Conservation (phyloP, 2,888 invertebrate genomes). For the Sphecodes monilicornis region DNA sequence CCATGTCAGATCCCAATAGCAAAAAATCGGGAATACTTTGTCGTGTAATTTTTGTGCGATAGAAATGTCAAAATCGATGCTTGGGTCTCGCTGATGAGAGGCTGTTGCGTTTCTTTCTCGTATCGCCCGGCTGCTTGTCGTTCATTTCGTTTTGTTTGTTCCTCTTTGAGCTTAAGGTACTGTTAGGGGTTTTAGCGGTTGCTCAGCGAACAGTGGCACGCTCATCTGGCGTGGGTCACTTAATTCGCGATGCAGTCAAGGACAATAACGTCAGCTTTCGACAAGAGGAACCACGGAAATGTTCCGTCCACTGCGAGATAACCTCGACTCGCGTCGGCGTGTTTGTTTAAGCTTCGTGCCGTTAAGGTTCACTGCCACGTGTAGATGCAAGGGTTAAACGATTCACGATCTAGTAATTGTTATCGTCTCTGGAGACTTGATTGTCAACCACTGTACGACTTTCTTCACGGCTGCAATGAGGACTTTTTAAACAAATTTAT, state of each 20-base stretch:
- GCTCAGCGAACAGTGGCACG: slow-evolving; percentile 36
- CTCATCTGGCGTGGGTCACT: slow-evolving; percentile 42
- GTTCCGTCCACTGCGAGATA: slow-evolving; percentile 69
- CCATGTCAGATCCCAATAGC: no score
- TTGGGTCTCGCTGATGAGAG: background rate
- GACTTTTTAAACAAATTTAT: no score
- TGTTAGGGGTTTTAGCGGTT: slow-evolving; percentile 44
- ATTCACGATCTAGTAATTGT: slow-evolving; percentile 6
- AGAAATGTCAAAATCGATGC: background rate
- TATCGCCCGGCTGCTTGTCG: slow-evolving; percentile 22
- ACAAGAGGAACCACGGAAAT: slow-evolving; percentile 69
- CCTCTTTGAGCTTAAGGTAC: slow-evolving; percentile 40
- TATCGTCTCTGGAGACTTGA: background rate
- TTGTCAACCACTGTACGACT: background rate
- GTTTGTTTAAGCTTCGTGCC: slow-evolving; percentile 56
- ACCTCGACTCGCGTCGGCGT: slow-evolving; percentile 59
- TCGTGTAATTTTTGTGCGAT: background rate
- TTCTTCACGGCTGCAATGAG: no score
- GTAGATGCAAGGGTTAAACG: slow-evolving; percentile 36
- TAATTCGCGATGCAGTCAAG: slow-evolving; percentile 64
- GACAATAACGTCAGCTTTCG: slow-evolving; percentile 72
- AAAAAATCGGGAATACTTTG: slow-evolving; percentile 21
- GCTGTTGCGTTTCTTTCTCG: background rate
- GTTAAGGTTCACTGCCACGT: slow-evolving; percentile 51
- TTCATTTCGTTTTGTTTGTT: slow-evolving; percentile 36